Evolutionary conservation across 1,140 invertebrate genomes (phyloP).

Genomic region (Melitaea cinxia): DNA sequence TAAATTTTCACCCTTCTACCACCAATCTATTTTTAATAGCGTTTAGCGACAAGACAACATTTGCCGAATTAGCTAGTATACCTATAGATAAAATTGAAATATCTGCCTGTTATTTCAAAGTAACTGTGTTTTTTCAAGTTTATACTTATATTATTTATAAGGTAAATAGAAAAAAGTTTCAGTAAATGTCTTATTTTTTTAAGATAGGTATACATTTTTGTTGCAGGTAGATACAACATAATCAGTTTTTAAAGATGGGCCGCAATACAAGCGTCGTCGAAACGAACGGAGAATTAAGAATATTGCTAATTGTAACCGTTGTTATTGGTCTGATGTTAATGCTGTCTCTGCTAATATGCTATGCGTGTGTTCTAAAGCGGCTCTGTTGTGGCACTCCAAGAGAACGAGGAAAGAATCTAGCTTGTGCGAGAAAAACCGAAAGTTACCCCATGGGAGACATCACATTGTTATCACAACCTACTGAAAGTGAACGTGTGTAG

Average conservation of each 20-base stretch:
- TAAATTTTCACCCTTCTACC: no score
- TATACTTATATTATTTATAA: no score
- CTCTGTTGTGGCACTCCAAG: constrained; percentile 76
- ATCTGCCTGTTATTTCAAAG: no score
- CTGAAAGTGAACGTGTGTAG: constrained; percentile 80
- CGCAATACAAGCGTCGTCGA: constrained; percentile 59
- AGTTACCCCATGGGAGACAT: constrained; percentile 80
- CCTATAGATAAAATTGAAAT: no score
- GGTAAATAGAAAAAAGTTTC: no score
- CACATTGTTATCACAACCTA: constrained; percentile 80
- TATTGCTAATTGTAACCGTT: constrained; percentile 80
- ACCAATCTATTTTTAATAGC: no score
- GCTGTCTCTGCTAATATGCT: constrained; percentile 81
- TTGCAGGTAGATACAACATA: constrained; percentile 32
- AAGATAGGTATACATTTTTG: constrained; percentile 7
- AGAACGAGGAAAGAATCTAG: constrained; percentile 67
- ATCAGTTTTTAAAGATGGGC: constrained; percentile 49
- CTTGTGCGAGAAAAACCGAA: constrained; percentile 63
- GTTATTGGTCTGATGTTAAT: constrained; percentile 79
- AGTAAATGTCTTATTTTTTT: no score
- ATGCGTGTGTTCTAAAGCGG: constrained; percentile 81
- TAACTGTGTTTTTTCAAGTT: no score
- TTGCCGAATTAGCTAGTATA: no score
- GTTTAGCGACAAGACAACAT: no score
- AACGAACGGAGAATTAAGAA: constrained; percentile 76